These are phyloP conservation scores for Vulpes lagopus DNA, from an alignment of 2,113 vertebrate species.

Conservation along the genomic window DNA sequence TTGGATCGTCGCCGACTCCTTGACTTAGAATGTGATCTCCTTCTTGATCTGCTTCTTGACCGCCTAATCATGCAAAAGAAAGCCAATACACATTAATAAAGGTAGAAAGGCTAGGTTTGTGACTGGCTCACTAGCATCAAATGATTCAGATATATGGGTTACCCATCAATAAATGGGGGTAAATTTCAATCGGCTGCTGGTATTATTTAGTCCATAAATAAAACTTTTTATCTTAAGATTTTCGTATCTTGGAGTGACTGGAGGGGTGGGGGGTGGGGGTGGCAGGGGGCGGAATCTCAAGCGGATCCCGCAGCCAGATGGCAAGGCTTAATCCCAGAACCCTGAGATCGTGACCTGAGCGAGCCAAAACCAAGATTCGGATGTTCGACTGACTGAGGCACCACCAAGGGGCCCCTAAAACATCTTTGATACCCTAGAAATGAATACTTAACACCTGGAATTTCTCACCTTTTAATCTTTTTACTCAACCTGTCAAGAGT, in stretches of 20 bases:
- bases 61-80: slow-evolving; percentile 87
- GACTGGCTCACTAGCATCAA: neutral
- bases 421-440: neutral
- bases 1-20: slow-evolving; percentile 95
- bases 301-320: neutral
- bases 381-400: neutral
- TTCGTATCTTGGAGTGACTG: neutral
- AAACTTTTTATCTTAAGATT: neutral
- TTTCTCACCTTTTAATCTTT: neutral
- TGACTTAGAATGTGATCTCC: slow-evolving; percentile 95
- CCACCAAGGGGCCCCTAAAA: neutral
- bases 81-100: neutral
- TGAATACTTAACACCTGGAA: neutral
- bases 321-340: neutral
- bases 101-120: neutral
- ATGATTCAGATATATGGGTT: neutral
- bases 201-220: neutral
- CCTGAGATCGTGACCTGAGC: neutral
- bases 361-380: neutral
- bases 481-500: neutral
- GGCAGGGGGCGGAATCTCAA: neutral
- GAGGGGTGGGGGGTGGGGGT: neutral
- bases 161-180: neutral
- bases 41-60: slow-evolving; percentile 95
- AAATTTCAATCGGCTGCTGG: neutral